Base-by-base conservation (phyloP, 2,797 vertebrate genomes). In the Apogon talboti region DNA sequence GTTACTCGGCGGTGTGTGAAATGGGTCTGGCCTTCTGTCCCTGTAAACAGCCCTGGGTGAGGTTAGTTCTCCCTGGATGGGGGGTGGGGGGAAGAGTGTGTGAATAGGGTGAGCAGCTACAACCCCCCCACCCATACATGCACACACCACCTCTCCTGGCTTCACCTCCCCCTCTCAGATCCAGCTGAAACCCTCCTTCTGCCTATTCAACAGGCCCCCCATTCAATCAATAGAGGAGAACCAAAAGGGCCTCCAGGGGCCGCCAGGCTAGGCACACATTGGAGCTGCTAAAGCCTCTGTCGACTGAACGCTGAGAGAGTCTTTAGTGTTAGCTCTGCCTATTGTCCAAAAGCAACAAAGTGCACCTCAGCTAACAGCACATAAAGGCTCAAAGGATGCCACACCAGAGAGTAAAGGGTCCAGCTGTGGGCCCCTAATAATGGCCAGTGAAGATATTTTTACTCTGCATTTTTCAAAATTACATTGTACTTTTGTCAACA, bases 1-100 rank as follows among this genome's bases (percentile, higher is more conserved):
- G 84, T 90, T 89, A 90, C 83, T 91, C 78, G 82, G 81, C 85
- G 71, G 65, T 89, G 87, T 93, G 87, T 91, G 87, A 93, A 93
- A 92, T 84, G 74, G 88, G 81, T 85, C 82, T 83, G 81, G 81
- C 86, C 89, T 71, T 48, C 54, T 92, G 89, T 92, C 79, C 84
- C 85, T 71, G 83, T 87, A 88, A 93, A 92, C 85, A 92, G 84
- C 79, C 69, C 78, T 82, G 76, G 79, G 72, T 82, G 71, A 87
- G 79, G 87, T 84, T 83, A 76, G 79, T 55, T 73, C 71, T 82
- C 70, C 51, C 75, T 71, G 60, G 68, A 68, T 67, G 50, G 60
- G 73, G 74, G 61, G 59, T 16, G 30, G 38, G 46, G 45, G 7
- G 55, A 33, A 57, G 55, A 60, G 52, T 71, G 74, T 78, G 54